Evolutionary conservation across 2,113 vertebrate genomes (phyloP).

Genomic region (Sardina pilchardus): DNA sequence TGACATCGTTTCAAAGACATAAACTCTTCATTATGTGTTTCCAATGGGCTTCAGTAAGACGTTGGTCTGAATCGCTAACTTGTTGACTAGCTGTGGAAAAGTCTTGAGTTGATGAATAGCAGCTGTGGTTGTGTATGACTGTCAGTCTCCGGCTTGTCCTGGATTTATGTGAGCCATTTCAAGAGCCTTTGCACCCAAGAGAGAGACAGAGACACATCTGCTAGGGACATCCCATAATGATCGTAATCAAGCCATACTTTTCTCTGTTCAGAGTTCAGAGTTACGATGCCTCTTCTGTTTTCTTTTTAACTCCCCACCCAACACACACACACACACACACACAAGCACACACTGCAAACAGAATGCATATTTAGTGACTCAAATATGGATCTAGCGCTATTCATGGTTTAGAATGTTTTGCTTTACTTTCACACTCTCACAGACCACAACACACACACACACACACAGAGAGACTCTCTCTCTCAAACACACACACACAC

Average conservation of each 20-base stretch:
- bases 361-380: too few relatives aligned
- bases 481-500: background rate
- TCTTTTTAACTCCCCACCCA: background rate
- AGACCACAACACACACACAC: too few relatives aligned
- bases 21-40: background rate
- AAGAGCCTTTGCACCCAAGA: constrained; percentile 35
- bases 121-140: constrained; percentile 52
- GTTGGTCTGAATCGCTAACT: background rate
- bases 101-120: constrained; percentile 3
- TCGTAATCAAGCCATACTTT: background rate
- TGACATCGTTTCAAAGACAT: background rate
- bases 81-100: background rate
- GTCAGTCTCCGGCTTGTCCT: constrained; percentile 19
- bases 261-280: background rate
- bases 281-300: constrained; percentile 44
- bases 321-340: constrained; percentile 10
- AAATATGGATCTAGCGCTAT: too few relatives aligned
- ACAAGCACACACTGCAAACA: background rate
- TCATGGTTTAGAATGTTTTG: too few relatives aligned
- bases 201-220: constrained; percentile 19
- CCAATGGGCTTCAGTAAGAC: background rate
- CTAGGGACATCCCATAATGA: background rate
- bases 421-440: too few relatives aligned
- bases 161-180: constrained; percentile 50
- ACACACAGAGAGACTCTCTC: background rate